Percentiles rank a stretch among this genome's conserved stretches.
Evolutionary conservation across 2,888 invertebrate species (phyloP).

Genomic region (Psylliodes chrysocephalus): DNA sequence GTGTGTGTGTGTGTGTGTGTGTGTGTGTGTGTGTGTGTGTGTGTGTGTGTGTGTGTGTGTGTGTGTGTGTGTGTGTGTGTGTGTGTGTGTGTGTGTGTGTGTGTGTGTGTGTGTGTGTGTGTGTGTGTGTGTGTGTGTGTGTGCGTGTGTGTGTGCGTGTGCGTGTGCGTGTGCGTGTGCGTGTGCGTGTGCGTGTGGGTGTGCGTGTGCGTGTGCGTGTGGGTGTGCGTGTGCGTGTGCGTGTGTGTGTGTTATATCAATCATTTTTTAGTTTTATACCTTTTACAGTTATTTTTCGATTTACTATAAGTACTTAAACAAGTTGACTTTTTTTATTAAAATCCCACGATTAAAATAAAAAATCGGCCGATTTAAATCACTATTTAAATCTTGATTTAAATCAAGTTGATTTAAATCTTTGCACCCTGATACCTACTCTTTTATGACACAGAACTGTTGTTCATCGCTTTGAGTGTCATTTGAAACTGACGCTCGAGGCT

Average conservation of each 20-base stretch:
- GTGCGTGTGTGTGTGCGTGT: slow-evolving; percentile 21
- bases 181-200: slow-evolving; percentile 21
- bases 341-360: too few species aligned
- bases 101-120: slow-evolving; percentile 23
- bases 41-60: slow-evolving; percentile 23
- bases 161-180: slow-evolving; percentile 20
- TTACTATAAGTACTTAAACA: too few species aligned
- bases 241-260: not conserved
- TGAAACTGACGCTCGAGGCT: too few species aligned
- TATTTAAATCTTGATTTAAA: too few species aligned
- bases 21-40: slow-evolving; percentile 22
- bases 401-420: too few species aligned
- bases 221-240: slow-evolving; percentile 20
- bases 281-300: too few species aligned
- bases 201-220: slow-evolving; percentile 20
- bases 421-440: too few species aligned
- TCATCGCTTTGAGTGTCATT: too few species aligned
- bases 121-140: slow-evolving; percentile 23
- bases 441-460: too few species aligned
- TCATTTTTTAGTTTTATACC: too few species aligned
- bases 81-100: slow-evolving; percentile 22
- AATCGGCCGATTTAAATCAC: too few species aligned
- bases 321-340: too few species aligned
- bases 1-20: slow-evolving; percentile 23
- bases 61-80: slow-evolving; percentile 23